Percentiles rank a stretch among this genome's conserved stretches.
These are phyloP conservation scores for Acridotheres tristis DNA, from an alignment of 2,797 vertebrate genomes.

Conservation along the genomic window DNA sequence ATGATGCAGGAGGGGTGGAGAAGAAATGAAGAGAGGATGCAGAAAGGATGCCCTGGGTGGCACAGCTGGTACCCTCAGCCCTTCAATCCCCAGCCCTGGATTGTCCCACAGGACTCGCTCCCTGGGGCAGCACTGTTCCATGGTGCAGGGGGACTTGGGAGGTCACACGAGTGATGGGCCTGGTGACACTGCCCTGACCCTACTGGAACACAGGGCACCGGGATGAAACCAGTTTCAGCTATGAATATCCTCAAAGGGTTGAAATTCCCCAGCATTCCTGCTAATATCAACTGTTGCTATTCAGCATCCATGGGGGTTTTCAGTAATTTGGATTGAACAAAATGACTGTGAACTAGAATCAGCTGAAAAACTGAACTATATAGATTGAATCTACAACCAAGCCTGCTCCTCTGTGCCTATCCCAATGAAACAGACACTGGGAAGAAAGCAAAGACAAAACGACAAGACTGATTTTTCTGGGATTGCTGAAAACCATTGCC, in stretches of 20 bases:
- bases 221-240: not conserved
- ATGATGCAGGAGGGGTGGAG: not conserved
- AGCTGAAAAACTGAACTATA: not conserved
- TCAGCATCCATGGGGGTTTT: not conserved
- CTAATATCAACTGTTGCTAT: not conserved
- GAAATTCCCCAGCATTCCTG: not conserved
- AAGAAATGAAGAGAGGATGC: not conserved
- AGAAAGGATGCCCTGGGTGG: not conserved
- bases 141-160: not conserved
- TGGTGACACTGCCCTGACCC: not conserved
- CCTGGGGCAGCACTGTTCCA: not conserved
- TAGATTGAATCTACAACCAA: not conserved
- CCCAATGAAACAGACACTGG: not conserved
- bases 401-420: too few species aligned
- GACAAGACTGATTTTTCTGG: not conserved
- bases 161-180: rapidly evolving
- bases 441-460: not conserved
- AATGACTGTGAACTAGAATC: not conserved
- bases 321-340: not conserved
- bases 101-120: rapidly evolving
- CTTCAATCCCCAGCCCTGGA: too few species aligned
- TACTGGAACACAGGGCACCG: rapidly evolving
- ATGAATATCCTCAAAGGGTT: not conserved
- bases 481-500: not conserved
- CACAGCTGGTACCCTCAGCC: not conserved